Evolutionary conservation across 1,140 invertebrate genomes (phyloP), one percentile per base, ranked within the genome.

Genomic region (Trichonephila inaurata): DNA sequence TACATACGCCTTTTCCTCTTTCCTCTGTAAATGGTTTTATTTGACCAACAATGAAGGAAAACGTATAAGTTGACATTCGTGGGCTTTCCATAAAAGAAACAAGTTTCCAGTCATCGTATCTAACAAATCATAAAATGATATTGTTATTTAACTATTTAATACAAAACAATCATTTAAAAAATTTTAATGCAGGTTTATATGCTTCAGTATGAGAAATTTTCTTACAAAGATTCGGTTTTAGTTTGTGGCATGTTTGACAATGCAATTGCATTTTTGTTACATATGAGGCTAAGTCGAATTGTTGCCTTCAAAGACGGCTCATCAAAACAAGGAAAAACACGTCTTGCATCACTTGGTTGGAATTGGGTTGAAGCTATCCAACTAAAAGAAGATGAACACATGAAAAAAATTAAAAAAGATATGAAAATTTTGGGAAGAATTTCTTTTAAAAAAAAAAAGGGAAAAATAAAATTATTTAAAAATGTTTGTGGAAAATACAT

Each of bases 361-460:
- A 99, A 98, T 95, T 99, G 98, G 0, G 98, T 98, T 0, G 97
- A 96, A 1, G 97, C 97, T n/a, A 99, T 95, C 97, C 97, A 98
- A 95, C 98, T 98, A 94, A 51, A 96, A 96, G 21, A 66, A 21
- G 14, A 18, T 28, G 60, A 87, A 83, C 4, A 19, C 19, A 12
- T n/a, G 33, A 40, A 40, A 40, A 6, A 21, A 83, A 18, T 21
- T 58, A 85, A 24, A 81, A 85, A 60, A 60, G 14, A 21, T 12
- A 60, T 40, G 4, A 40, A 40, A 2, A 58, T n/a, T 16, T 12
- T 19, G 44, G 16, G 18, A 18, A 66, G 19, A 28, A 62, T n/a
- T n/a, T 58, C 44, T 8, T 5, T n/a, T n/a, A n/a, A n/a, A n/a
- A n/a, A n/a, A n/a, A n/a, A n/a, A n/a, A n/a, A n/a, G n/a, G n/a